These are phyloP conservation scores for Helarctos malayanus DNA, from an alignment of 2,797 vertebrate species.

Conservation along the genomic window DNA sequence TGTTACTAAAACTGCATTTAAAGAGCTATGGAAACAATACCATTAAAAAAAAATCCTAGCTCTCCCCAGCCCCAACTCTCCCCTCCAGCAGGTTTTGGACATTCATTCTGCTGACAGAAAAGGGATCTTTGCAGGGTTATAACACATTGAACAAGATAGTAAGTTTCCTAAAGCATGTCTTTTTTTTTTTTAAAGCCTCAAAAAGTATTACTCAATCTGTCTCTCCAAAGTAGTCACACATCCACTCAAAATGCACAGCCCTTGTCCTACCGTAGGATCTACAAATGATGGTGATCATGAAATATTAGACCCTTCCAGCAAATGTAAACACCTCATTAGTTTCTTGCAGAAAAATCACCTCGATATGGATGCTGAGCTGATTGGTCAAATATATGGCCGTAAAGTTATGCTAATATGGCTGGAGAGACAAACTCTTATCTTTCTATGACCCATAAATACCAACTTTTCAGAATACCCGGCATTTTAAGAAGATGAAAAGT, in stretches of 20 bases:
- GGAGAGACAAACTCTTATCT: background rate
- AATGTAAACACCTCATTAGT: background rate
- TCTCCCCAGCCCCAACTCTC: background rate
- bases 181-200: slow-evolving; percentile 48
- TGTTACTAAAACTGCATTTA: slow-evolving; percentile 15
- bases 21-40: background rate
- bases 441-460: background rate
- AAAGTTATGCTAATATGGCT: slow-evolving; percentile 25
- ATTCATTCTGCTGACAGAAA: background rate
- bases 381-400: background rate
- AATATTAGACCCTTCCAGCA: background rate
- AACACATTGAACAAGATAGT: slow-evolving; percentile 49
- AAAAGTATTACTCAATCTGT: background rate
- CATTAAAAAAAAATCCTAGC: background rate
- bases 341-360: slow-evolving; percentile 26
- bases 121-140: background rate
- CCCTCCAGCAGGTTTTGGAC: background rate
- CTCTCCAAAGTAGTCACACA: slow-evolving; percentile 34
- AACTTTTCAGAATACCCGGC: slow-evolving; percentile 7
- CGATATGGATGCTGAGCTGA: background rate
- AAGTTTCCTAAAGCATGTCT: background rate
- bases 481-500: slow-evolving; percentile 49
- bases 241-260: background rate
- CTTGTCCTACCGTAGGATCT: background rate
- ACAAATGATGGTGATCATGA: background rate